Percentiles rank a stretch among this genome's conserved stretches.
phyloP scores from a whole-genome alignment of 2,888 invertebrate species.

The Formica aserva region DNA sequence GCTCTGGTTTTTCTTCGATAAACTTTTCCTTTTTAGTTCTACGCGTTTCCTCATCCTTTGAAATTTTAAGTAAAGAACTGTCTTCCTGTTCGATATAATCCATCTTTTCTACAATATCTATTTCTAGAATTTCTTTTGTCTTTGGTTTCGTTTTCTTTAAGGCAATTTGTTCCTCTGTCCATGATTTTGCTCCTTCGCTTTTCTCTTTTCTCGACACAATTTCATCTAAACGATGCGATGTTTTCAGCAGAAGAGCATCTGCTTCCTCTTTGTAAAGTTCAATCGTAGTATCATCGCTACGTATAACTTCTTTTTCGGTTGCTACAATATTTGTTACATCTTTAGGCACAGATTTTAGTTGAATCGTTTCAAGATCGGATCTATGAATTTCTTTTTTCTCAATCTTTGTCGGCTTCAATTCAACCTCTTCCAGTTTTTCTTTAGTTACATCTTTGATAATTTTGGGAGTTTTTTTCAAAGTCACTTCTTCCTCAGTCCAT shows the following conservation, averaged over 20 bases:
- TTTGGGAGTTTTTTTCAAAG: conserved; percentile 82
- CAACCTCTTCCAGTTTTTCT: conserved; percentile 80
- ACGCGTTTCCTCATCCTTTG: conserved; percentile 53
- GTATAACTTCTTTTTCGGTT: conserved; percentile 61
- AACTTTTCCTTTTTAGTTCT: conserved; percentile 60
- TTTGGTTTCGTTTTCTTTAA: conserved; percentile 86
- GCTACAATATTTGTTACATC: conserved; percentile 66
- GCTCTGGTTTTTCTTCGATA: conserved; percentile 49
- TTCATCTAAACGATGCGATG: conserved; percentile 71
- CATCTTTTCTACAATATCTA: conserved; percentile 54
- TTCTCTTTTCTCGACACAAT: conserved; percentile 65
- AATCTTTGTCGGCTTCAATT: conserved; percentile 87
- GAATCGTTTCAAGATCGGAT: conserved; percentile 75
- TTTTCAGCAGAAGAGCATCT: conserved; percentile 75
- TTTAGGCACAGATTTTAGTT: conserved; percentile 76
- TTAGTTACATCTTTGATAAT: conserved; percentile 76
- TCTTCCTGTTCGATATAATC: conserved; percentile 79
- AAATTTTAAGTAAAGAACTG: conserved; percentile 56
- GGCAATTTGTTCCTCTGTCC: conserved; percentile 78
- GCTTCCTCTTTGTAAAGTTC: conserved; percentile 76
- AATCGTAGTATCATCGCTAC: conserved; percentile 57
- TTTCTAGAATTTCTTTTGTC: conserved; percentile 79
- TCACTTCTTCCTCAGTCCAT: conserved; percentile 84
- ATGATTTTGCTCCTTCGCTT: conserved; percentile 81
- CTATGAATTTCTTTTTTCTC: conserved; percentile 80